Evolutionary conservation across 92 coral and sea anemone species (phyloP).

Genomic region (Umimayanthus chanpuru): DNA sequence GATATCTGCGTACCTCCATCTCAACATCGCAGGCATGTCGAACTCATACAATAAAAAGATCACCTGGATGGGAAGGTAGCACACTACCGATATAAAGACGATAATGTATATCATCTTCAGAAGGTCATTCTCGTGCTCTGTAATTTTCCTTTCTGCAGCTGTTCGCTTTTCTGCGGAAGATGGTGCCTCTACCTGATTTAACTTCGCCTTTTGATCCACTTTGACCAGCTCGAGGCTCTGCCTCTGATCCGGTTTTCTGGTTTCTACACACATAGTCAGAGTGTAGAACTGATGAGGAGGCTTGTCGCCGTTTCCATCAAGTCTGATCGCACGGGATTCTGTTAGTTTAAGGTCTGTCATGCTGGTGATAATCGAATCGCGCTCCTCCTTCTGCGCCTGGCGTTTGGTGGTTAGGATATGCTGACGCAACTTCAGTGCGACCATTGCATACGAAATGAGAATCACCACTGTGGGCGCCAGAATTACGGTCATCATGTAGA

Average conservation of each 20-base stretch:
- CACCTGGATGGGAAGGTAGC: constrained; percentile 28
- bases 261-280: not conserved
- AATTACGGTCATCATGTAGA: constrained; percentile 12
- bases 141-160: not conserved
- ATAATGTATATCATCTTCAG: constrained; percentile 43
- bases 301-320: constrained; percentile 11
- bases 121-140: constrained; percentile 29
- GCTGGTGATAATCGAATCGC: constrained; percentile 26
- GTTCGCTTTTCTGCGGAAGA: not conserved
- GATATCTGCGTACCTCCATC: constrained; percentile 9
- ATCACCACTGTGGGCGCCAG: constrained; percentile 38
- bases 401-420: constrained; percentile 22
- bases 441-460: not conserved
- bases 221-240: not conserved
- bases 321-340: constrained; percentile 11
- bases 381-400: not conserved
- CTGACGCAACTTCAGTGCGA: constrained; percentile 9
- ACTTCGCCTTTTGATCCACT: not conserved
- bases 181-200: not conserved
- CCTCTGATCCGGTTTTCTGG: not conserved
- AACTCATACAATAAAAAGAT: constrained; percentile 29
- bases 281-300: constrained; percentile 13
- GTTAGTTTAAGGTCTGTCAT: constrained; percentile 27
- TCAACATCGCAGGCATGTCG: not conserved
- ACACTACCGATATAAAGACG: constrained; percentile 27